Base-by-base conservation (phyloP, 92 coral and sea anemone genomes). In the Epizoanthus ramosus region DNA sequence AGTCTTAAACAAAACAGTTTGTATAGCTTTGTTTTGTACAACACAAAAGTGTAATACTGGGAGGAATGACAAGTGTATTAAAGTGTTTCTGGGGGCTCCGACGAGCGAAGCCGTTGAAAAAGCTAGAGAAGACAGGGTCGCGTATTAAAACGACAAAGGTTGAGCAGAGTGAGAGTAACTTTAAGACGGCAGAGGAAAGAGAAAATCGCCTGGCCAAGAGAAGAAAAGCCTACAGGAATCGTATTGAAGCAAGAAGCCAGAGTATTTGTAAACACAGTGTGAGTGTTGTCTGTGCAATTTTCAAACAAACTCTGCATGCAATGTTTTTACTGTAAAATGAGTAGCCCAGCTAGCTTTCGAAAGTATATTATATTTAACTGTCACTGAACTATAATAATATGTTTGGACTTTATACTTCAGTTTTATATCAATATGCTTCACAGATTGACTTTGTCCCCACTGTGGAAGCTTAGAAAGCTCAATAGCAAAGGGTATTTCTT, bases 181-280 rank as follows among this genome's bases (percentile, higher is more conserved):
- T 3, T 56, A 56, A 56, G 60, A 56, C 60, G 60, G 60, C 60
- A 56, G 60, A 56, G 60, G 60, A 56, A 56, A 56, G 60, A 56
- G 60, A 56, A 56, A 56, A 56, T 56, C 60, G 60, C 60, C 60
- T 56, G 60, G 60, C 60, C 60, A 56, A 56, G 60, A 56, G 60
- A 56, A 56, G 60, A 56, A 56, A 56, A 56, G 60, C 60, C 60
- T 56, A 56, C 60, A 56, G 60, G 60, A 56, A 56, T 56, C 60
- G 60, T 56, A 56, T 56, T 56, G 3, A 56, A 56, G 60, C 60
- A 56, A 56, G 60, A 56, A 56, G 60, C 60, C 60, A 2, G 60
- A 56, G 60, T 56, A 56, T 56, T 12, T 56, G 60, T 56, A 56
- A 56, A 56, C 60, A 56, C 60, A 56, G 60, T 56, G 60, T 56